phyloP scores from a whole-genome alignment of 2,797 vertebrate species.

The Coluber constrictor region DNA sequence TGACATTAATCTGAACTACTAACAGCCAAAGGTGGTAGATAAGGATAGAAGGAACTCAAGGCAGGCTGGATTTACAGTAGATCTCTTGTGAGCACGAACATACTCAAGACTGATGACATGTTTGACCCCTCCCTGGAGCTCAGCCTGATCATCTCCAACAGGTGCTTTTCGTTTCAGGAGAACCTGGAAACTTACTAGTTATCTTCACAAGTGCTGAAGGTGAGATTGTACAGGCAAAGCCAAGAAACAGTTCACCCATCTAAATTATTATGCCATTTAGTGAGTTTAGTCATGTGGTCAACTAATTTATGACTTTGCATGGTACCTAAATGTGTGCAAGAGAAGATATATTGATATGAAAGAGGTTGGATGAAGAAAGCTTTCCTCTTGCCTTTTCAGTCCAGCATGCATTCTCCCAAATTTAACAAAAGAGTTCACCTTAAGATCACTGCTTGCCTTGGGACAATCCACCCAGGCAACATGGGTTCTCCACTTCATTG shows the following conservation, averaged over 20 bases:
- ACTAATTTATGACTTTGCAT: background rate
- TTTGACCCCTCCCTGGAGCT: no score
- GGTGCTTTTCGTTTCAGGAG: background rate
- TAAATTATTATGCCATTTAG: background rate
- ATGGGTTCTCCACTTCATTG: background rate
- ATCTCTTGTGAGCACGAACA: no score
- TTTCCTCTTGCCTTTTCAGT: background rate
- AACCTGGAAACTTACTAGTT: background rate
- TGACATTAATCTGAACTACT: no score
- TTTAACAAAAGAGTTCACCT: background rate
- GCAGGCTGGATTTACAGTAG: no score
- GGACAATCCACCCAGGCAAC: background rate
- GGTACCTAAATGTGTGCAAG: background rate
- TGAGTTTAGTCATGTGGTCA: background rate
- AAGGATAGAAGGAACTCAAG: no score
- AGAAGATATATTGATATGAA: background rate
- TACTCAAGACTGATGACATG: no score
- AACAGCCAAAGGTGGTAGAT: no score
- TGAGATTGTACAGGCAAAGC: background rate
- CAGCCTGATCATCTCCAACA: no score
- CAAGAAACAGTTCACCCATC: background rate
- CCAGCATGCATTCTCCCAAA: background rate
- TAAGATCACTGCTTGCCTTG: background rate
- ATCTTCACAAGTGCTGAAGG: background rate
- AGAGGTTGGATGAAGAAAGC: background rate